Percentiles rank a stretch among this genome's conserved stretches.
These are phyloP conservation scores for Climacteris rufus DNA, from an alignment of 2,113 vertebrate genomes.

Conservation along the genomic window DNA sequence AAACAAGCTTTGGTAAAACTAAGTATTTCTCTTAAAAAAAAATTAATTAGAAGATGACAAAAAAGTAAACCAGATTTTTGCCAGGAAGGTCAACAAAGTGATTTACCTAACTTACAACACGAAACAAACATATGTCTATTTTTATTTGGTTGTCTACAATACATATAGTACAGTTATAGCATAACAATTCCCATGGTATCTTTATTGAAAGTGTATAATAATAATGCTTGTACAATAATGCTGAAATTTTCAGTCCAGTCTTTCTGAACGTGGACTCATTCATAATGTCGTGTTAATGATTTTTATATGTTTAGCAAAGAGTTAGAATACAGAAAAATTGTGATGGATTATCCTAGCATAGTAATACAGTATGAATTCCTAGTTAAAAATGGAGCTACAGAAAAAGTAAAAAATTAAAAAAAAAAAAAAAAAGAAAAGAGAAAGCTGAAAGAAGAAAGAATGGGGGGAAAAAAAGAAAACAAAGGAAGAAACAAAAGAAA, in stretches of 20 bases:
- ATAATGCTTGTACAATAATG: neutral
- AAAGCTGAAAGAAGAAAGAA: neutral
- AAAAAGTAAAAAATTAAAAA: neutral
- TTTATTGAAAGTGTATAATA: neutral
- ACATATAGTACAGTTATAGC: neutral
- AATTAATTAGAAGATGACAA: neutral
- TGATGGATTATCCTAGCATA: neutral
- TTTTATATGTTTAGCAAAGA: neutral
- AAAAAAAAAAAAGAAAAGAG: neutral
- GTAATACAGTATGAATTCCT: neutral
- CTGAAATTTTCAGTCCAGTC: neutral
- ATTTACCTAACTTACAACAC: neutral
- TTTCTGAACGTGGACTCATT: neutral
- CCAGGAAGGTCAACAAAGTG: neutral
- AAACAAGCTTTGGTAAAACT: constrained; percentile 22
- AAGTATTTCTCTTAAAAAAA: constrained; percentile 27
- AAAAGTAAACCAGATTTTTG: constrained; percentile 3
- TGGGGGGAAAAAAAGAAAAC: neutral
- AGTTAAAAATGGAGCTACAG: neutral
- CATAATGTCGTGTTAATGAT: neutral
- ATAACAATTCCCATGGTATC: neutral
- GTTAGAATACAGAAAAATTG: neutral
- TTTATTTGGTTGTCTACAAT: neutral
- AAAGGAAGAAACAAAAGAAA: neutral
- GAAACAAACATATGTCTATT: neutral